Evolutionary conservation across 2,888 invertebrate species (phyloP), one percentile per base, ranked within the genome.

Genomic region (Lomographa bimaculata): DNA sequence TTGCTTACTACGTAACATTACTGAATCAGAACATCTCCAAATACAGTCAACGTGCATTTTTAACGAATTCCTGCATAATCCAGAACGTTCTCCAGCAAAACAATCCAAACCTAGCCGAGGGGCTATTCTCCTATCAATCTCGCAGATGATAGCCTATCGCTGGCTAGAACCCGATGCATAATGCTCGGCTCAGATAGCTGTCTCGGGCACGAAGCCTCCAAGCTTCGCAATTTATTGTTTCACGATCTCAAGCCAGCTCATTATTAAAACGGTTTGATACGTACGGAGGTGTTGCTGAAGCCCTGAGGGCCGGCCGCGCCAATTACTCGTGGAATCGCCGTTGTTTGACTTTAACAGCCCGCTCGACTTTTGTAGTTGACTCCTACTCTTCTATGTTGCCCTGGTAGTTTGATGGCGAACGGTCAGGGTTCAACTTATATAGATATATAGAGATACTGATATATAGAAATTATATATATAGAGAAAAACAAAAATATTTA

Each of bases 141-240:
- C 69, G 56, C 57, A 81, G 87, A 87, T 87, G 89, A 89, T 89
- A 87, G 85, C 70, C 79, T 84, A 86, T 86, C 85, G 73, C 70
- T 60, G 51, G 59, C 62, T 59, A 60, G 70, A 71, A 74, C 79
- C 71, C 71, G 72, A 85, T 86, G 87, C 86, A 87, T 89, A 87
- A 87, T 87, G 85, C 84, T 80, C 71, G 76, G 63, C 65, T 71
- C 77, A 82, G 87, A 89, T 89, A 84, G 84, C 87, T 84, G 86
- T 86, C 87, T 86, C 74, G 71, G 57, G 83, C 89, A 89, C 89
- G 89, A 89, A 87, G 87, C 89, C 89, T 89, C 77, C 78, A 75
- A 89, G 89, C 82, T 79, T 87, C 73, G 87, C 87, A 89, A 87
- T 89, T 89, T 89, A 89, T 89, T 86, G 89, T 89, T 89, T 87